These are phyloP conservation scores for Mormyrus iriodes DNA, from an alignment of 2,113 vertebrate species.

Conservation along the genomic window DNA sequence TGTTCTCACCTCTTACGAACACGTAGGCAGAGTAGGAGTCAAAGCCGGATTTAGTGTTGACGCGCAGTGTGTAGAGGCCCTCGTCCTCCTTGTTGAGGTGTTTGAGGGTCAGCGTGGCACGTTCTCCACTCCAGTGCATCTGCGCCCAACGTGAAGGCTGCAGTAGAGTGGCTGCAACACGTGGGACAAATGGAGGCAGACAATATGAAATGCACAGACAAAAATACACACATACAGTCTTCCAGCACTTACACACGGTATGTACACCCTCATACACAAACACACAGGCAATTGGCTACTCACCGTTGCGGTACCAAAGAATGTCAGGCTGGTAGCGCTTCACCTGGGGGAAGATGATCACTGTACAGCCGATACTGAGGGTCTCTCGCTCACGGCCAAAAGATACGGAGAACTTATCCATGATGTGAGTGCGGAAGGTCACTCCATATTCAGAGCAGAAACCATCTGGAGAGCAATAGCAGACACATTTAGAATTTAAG, in stretches of 20 bases:
- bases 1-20: conserved; percentile 80
- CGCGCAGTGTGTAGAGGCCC: conserved; percentile 84
- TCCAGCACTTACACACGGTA: not conserved
- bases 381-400: conserved; percentile 90
- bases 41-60: conserved; percentile 86
- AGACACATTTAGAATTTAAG: conserved; percentile 4
- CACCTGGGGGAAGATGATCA: conserved; percentile 84
- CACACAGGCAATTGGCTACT: conserved; percentile 35
- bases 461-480: conserved; percentile 62
- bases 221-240: not conserved
- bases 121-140: conserved; percentile 81
- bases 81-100: conserved; percentile 98
- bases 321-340: conserved; percentile 88
- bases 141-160: conserved; percentile 84
- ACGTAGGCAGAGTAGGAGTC: conserved; percentile 83
- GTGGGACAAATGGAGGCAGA: not conserved
- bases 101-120: conserved; percentile 74
- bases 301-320: conserved; percentile 89
- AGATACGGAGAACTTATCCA: conserved; percentile 85
- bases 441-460: conserved; percentile 77
- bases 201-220: not conserved
- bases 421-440: conserved; percentile 82
- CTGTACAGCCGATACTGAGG: conserved; percentile 84
- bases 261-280: not conserved
- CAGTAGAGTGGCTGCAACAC: conserved; percentile 66